phyloP scores from a whole-genome alignment of 2,797 vertebrate species.

The Etheostoma nigrum region DNA sequence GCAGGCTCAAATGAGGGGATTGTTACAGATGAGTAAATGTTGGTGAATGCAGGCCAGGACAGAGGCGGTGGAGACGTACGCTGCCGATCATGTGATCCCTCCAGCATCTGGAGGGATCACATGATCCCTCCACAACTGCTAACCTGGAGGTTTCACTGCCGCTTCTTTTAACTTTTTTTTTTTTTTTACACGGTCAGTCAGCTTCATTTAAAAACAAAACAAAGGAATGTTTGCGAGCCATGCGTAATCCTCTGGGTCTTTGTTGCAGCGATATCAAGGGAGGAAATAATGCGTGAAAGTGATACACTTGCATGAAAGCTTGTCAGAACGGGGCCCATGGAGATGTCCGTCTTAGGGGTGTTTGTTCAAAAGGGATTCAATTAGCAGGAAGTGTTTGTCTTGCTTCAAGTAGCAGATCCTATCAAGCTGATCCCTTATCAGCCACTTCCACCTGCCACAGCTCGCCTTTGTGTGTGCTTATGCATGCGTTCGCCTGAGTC shows the following conservation, averaged over 20 bases:
- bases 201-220: neutral
- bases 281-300: conserved; percentile 58
- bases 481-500: neutral
- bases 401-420: conserved; percentile 45
- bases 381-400: conserved; percentile 66
- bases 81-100: conserved; percentile 48
- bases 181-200: neutral
- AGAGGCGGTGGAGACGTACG: conserved; percentile 7
- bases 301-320: conserved; percentile 48
- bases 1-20: conserved; percentile 37
- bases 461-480: conserved; percentile 27
- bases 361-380: conserved; percentile 64
- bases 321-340: conserved; percentile 33
- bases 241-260: conserved; percentile 23
- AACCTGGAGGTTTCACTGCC: neutral
- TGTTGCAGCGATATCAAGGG: conserved; percentile 19
- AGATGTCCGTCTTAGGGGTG: conserved; percentile 49
- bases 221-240: conserved; percentile 4
- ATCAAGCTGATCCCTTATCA: conserved; percentile 39
- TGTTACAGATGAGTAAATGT: conserved; percentile 63
- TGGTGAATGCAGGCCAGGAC: conserved; percentile 45
- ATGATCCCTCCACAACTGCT: conserved; percentile 29
- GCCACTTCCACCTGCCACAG: conserved; percentile 48
- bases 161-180: neutral
- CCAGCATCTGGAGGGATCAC: neutral